These are phyloP conservation scores for Akabosia matsudoensis DNA, from an alignment of 1,140 invertebrate species.

Conservation along the genomic window DNA sequence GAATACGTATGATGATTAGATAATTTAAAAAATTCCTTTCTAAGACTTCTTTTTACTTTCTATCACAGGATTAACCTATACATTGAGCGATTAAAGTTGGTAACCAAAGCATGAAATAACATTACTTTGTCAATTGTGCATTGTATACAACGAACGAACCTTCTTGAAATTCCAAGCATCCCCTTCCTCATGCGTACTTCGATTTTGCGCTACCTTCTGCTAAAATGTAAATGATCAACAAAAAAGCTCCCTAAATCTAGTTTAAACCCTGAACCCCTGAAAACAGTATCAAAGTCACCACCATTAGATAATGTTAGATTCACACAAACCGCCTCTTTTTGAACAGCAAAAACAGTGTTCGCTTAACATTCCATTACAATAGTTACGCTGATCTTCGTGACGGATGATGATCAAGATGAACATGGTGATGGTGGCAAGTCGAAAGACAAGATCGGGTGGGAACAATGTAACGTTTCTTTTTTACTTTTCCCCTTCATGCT, in stretches of 20 bases:
- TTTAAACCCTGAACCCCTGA: too few relatives aligned
- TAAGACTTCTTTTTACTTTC: not conserved
- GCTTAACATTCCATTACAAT: too few relatives aligned
- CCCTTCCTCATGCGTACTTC: too few relatives aligned
- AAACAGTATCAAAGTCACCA: too few relatives aligned
- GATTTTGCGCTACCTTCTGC: too few relatives aligned
- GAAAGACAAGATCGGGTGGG: not conserved
- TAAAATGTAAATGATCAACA: not conserved
- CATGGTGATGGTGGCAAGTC: not conserved
- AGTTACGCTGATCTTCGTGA: not conserved
- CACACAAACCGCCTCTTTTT: too few relatives aligned
- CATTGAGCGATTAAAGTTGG: not conserved
- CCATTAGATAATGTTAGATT: too few relatives aligned
- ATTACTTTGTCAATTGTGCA: constrained; percentile 16
- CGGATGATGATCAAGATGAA: not conserved
- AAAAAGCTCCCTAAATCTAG: not conserved
- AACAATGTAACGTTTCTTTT: constrained; percentile 11
- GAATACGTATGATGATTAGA: too few relatives aligned
- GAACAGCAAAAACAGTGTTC: too few relatives aligned
- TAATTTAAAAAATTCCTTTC: not conserved
- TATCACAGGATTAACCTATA: not conserved
- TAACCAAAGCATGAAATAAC: constrained; percentile 4
- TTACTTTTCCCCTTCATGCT: not conserved
- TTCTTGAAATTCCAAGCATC: too few relatives aligned
- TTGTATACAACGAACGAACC: not conserved